Base-by-base conservation (phyloP, 2,797 vertebrate genomes). In the Kryptopterus vitreolus region DNA sequence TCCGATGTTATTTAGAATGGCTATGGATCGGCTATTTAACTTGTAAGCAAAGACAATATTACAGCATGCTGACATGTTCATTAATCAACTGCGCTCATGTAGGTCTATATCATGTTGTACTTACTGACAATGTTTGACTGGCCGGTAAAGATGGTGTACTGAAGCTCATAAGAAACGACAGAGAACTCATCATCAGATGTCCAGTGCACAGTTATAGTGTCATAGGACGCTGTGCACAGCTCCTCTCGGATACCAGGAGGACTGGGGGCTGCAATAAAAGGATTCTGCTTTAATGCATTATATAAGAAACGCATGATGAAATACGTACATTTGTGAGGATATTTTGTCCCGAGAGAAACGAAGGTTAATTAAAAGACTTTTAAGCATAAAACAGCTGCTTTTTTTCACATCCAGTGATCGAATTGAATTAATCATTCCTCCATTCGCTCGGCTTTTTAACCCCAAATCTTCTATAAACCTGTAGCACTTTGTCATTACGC, bases 141-240 rank as follows among this genome's bases (percentile, higher is more conserved):
- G 84, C 95, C 97, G 6, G 97, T 99, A 92, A 96, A 98, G 89
- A 99, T 99, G 85, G 98, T 96, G 72, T 99, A 98, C 87, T 99
- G 98, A 31, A 99, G 94, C 87, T 99, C 98, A 0, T 99, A 99
- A 0, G 98, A 99, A 43, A 97, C 95, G 55, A 99, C 96, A 3
- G 95, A 95, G 90, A 99, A 99, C 87, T 99, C 98, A 73, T 99
- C 98, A 50, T 99, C 98, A 0, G 98, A 96, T 0, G 96, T 98
- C 98, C 98, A 99, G 88, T 99, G 97, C 73, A 98, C 98, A 0
- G 97, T 99, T 88, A 99, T 98, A 2, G 97, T 99, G 88, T 99
- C 98, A 58, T 97, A 96, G 0, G 98, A 99, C 55, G 98, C 98
- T 0, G 97, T 99, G 82, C 98, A 98, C 77, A 99, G 93, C 88